Evolutionary conservation across 2,113 vertebrate genomes (phyloP).

Genomic region (Odocoileus virginianus): DNA sequence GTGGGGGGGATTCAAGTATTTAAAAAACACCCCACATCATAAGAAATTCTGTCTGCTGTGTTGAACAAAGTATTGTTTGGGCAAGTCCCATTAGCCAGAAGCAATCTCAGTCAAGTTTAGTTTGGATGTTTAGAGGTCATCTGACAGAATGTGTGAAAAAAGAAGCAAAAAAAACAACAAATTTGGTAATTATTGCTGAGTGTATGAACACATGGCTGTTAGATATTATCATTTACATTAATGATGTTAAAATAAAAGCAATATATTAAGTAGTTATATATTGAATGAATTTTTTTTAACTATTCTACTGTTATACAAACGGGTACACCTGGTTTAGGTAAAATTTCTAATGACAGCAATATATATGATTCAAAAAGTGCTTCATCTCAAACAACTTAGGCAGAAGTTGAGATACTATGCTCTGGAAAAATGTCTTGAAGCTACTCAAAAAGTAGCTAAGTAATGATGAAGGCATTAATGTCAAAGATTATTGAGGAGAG

Average conservation of each 20-base stretch:
- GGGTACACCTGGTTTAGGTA: background rate
- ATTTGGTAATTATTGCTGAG: background rate
- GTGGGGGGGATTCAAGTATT: background rate
- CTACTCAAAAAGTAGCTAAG: background rate
- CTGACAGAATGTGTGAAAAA: background rate
- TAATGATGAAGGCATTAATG: background rate
- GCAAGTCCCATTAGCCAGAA: background rate
- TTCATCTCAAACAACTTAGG: background rate
- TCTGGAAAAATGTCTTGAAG: background rate
- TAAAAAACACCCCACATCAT: background rate
- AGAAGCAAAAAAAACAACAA: background rate
- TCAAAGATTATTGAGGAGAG: background rate
- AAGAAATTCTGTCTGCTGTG: constrained; percentile 3
- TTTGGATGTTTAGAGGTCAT: background rate
- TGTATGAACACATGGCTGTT: background rate
- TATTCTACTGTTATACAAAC: background rate
- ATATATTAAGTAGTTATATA: background rate
- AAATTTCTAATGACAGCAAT: background rate
- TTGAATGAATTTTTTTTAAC: background rate
- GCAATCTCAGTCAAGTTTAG: background rate
- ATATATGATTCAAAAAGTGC: background rate
- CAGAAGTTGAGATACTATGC: background rate
- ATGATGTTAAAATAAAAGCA: background rate
- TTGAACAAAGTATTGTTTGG: background rate
- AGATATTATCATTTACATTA: background rate